These are phyloP conservation scores for Drosophila rhopaloa DNA, from an alignment of 1,140 invertebrate species.

Conservation along the genomic window DNA sequence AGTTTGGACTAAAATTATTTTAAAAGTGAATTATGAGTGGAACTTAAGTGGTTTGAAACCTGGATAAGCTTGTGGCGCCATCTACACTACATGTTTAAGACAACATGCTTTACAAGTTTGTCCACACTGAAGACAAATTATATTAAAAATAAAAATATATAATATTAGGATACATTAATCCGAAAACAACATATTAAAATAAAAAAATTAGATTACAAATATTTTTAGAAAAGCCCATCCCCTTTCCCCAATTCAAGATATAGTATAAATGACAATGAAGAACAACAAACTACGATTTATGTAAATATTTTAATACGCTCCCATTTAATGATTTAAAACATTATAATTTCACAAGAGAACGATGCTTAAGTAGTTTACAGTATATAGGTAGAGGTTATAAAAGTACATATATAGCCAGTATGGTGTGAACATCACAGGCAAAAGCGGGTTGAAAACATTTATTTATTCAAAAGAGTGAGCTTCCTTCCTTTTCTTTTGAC, in stretches of 20 bases:
- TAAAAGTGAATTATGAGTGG: background rate
- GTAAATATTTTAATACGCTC: constrained; percentile 63
- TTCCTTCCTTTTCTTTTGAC: background rate
- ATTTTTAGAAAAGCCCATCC: too few species aligned
- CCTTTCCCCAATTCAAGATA: too few species aligned
- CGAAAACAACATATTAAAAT: too few species aligned
- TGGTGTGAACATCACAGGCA: constrained; percentile 59
- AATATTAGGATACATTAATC: too few species aligned
- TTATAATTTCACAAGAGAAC: constrained; percentile 73
- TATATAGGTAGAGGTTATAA: constrained; percentile 48
- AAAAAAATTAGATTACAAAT: too few species aligned
- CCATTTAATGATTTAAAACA: constrained; percentile 64
- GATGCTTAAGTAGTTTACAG: constrained; percentile 68
- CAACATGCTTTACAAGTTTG: too few species aligned
- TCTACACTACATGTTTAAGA: background rate
- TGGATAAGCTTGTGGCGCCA: background rate
- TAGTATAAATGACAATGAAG: too few species aligned
- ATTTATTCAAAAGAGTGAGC: constrained; percentile 10
- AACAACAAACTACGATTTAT: background rate
- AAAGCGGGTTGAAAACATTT: constrained; percentile 27
- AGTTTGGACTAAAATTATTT: background rate
- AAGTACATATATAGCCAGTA: constrained; percentile 65
- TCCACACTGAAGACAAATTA: too few species aligned
- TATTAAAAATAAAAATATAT: background rate
- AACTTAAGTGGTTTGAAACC: background rate